Percentiles rank a stretch among this genome's conserved stretches.
Conservation (phyloP, 2,888 invertebrate species). For the Zonitis immaculata region DNA sequence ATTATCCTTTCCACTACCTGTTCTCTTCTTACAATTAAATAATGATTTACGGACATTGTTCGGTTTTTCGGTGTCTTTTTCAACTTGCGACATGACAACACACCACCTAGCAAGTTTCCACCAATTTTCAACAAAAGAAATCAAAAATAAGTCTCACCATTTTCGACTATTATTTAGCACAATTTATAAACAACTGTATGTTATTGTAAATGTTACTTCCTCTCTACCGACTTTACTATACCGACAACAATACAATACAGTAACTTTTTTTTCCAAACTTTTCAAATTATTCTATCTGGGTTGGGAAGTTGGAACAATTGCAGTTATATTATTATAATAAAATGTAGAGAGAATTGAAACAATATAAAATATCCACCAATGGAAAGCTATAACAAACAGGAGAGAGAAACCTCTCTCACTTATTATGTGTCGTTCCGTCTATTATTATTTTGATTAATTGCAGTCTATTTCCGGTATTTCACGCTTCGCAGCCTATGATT, state of each 20-base stretch:
- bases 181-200: not conserved
- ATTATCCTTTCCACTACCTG: constrained; percentile 1
- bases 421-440: constrained; percentile 33
- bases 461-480: constrained; percentile 38
- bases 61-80: not conserved
- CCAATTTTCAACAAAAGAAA: too few species aligned
- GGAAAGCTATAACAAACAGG: not conserved
- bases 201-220: not conserved
- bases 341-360: too few species aligned
- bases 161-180: not conserved
- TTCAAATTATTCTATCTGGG: not conserved
- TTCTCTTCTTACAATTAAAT: not conserved
- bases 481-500: constrained; percentile 25
- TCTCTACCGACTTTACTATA: not conserved
- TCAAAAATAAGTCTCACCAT: not conserved
- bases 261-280: too few species aligned
- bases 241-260: too few species aligned
- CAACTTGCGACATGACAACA: not conserved
- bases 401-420: not conserved
- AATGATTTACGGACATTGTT: not conserved
- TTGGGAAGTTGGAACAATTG: not conserved
- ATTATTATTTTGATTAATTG: constrained; percentile 41
- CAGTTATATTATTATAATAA: too few species aligned
- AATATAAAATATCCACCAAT: not conserved
- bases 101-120: not conserved